These are phyloP conservation scores for Tachysurus vachellii DNA, from an alignment of 2,113 vertebrate genomes.

Conservation along the genomic window DNA sequence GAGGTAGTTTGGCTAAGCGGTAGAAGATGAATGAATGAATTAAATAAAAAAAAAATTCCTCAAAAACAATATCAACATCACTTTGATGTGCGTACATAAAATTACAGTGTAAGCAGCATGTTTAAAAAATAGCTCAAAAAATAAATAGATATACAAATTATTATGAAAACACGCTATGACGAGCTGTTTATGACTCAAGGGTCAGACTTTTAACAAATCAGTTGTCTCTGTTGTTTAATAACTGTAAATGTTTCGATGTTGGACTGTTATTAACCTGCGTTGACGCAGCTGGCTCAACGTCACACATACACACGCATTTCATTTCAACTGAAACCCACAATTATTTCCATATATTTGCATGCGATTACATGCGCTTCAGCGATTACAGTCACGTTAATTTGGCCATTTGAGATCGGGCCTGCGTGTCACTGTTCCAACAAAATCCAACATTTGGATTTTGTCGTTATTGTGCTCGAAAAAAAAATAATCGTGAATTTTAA, in stretches of 20 bases:
- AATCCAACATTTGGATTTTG: not conserved
- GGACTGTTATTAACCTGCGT: not conserved
- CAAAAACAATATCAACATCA: not conserved
- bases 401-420: not conserved
- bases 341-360: slow-evolving; percentile 34
- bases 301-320: slow-evolving; percentile 5
- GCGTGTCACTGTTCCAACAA: not conserved
- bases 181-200: not conserved
- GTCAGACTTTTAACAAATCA: not conserved
- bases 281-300: not conserved
- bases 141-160: not conserved
- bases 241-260: not conserved
- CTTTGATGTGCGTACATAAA: not conserved
- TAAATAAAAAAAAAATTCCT: no score
- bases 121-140: not conserved
- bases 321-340: not conserved
- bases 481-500: not conserved
- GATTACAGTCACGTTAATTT: not conserved
- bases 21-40: no score
- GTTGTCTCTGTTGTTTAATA: not conserved
- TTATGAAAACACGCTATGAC: not conserved
- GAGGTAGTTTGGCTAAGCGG: no score
- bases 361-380: not conserved
- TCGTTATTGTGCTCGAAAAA: not conserved
- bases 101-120: not conserved